Evolutionary conservation across 2,797 vertebrate genomes (phyloP).

Genomic region (Chrysolophus pictus): DNA sequence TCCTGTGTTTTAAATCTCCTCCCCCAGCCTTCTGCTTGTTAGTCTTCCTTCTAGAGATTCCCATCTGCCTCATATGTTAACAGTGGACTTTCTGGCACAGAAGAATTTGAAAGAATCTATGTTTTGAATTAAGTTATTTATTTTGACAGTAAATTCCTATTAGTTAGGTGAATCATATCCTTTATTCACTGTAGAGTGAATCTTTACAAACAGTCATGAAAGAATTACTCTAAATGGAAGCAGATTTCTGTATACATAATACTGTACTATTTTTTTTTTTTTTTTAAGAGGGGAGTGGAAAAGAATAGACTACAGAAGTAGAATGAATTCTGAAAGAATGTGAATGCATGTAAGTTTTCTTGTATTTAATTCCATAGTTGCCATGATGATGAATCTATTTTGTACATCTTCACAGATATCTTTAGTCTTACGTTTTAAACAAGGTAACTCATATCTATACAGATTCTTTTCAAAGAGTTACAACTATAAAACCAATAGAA

Average conservation of each 20-base stretch:
- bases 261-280: too few relatives aligned
- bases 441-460: neutral
- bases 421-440: neutral
- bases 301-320: neutral
- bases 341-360: neutral
- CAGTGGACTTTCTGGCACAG: neutral
- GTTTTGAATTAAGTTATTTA: constrained; percentile 24
- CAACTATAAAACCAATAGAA: neutral
- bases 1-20: neutral
- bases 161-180: constrained; percentile 5
- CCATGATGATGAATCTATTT: neutral
- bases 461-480: neutral
- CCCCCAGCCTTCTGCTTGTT: neutral
- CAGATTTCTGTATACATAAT: neutral
- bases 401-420: neutral
- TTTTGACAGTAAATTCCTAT: neutral
- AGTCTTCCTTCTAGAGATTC: neutral
- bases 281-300: neutral
- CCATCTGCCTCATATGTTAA: neutral
- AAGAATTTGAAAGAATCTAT: neutral
- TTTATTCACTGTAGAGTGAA: neutral
- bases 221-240: neutral
- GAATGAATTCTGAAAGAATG: neutral
- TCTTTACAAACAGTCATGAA: constrained; percentile 5
- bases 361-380: neutral